Percentiles rank a stretch among this genome's conserved stretches.
phyloP scores from a whole-genome alignment of 2,888 invertebrate genomes.

The Hanleya hanleyi region DNA sequence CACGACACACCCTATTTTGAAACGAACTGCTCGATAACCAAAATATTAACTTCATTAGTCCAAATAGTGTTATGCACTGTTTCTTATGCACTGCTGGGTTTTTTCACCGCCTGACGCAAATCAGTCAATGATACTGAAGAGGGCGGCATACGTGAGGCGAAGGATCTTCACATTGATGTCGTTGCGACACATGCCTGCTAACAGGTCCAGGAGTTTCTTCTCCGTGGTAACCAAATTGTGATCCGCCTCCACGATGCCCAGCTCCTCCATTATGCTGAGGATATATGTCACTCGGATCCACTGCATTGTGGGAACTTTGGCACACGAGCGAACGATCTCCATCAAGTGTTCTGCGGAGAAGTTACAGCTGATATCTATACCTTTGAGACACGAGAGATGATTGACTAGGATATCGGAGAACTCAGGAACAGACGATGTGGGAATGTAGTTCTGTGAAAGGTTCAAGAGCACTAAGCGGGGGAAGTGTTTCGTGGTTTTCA shows the following conservation, averaged over 20 bases:
- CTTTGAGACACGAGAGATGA: constrained; percentile 41
- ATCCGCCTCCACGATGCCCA: constrained; percentile 32
- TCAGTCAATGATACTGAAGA: constrained; percentile 44
- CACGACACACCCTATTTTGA: too few species aligned
- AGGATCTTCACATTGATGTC: constrained; percentile 50
- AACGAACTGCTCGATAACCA: too few species aligned
- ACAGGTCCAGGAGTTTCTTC: constrained; percentile 32
- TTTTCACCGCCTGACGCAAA: too few species aligned
- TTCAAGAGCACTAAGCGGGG: constrained; percentile 50
- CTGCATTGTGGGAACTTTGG: constrained; percentile 46
- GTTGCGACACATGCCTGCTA: constrained; percentile 39
- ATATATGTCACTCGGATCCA: constrained; percentile 45
- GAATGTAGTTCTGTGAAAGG: constrained; percentile 55
- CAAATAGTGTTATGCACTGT: too few species aligned
- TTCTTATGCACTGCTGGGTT: too few species aligned
- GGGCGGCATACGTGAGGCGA: constrained; percentile 40
- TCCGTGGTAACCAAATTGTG: constrained; percentile 35
- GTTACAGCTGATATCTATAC: constrained; percentile 54
- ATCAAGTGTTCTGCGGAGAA: constrained; percentile 46
- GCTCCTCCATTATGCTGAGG: constrained; percentile 36
- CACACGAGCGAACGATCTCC: constrained; percentile 47
- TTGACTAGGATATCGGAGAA: constrained; percentile 44
- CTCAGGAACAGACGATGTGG: constrained; percentile 42
- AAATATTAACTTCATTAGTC: too few species aligned
- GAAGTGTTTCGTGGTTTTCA: constrained; percentile 50